A percentile compares a stretch with the other conserved stretches of the same genome.
Conservation (phyloP, 2,113 vertebrate species). For the Geococcyx californianus region DNA sequence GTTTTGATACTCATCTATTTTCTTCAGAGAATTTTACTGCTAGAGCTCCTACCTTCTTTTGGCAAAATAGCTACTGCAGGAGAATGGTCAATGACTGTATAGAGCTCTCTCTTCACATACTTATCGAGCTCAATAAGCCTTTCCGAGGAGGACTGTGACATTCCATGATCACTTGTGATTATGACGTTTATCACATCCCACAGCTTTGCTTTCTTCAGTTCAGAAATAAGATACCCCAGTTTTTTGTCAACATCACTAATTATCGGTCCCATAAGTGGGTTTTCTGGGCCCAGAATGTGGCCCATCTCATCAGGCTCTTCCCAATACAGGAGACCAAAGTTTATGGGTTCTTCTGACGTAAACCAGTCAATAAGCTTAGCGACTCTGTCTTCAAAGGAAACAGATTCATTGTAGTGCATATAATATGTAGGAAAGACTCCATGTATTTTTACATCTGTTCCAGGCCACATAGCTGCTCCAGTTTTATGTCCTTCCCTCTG, state of each 20-base stretch:
- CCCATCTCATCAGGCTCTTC: slow-evolving; percentile 90
- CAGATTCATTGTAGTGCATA: slow-evolving; percentile 82
- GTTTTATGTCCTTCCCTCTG: slow-evolving; percentile 85
- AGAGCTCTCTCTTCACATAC: slow-evolving; percentile 83
- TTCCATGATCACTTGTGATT: slow-evolving; percentile 92
- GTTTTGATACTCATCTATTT: background rate
- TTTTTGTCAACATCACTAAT: slow-evolving; percentile 85
- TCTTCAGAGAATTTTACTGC: background rate
- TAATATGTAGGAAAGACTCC: slow-evolving; percentile 79
- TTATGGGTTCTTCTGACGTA: slow-evolving; percentile 78
- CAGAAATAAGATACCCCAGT: slow-evolving; percentile 84
- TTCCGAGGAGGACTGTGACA: slow-evolving; percentile 84
- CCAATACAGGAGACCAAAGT: slow-evolving; percentile 90
- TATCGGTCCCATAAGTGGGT: slow-evolving; percentile 76
- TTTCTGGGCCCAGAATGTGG: slow-evolving; percentile 86
- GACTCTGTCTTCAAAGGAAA: slow-evolving; percentile 84
- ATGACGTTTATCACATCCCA: slow-evolving; percentile 84
- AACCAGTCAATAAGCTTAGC: slow-evolving; percentile 86
- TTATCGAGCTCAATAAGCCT: slow-evolving; percentile 87
- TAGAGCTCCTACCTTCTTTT: slow-evolving; percentile 80
- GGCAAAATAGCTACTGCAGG: slow-evolving; percentile 88
- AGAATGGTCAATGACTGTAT: slow-evolving; percentile 85
- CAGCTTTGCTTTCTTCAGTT: slow-evolving; percentile 80
- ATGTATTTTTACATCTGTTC: slow-evolving; percentile 87
- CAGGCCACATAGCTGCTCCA: slow-evolving; percentile 92